These are phyloP conservation scores for Phyllostomus discolor DNA, from an alignment of 2,113 vertebrate species.

Conservation along the genomic window DNA sequence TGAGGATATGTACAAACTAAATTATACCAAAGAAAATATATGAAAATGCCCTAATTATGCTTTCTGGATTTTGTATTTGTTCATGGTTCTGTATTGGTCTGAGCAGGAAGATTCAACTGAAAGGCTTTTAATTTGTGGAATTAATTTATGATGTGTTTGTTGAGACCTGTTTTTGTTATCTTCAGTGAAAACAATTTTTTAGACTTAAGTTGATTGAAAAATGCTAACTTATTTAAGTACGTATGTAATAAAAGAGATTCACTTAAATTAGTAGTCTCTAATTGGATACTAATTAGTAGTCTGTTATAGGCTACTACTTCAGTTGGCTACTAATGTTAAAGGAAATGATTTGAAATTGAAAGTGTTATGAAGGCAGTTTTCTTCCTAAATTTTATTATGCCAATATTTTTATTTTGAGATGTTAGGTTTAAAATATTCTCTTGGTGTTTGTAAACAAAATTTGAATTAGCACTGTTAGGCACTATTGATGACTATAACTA, in stretches of 20 bases:
- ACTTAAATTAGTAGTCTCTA: not conserved
- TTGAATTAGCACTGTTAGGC: not conserved
- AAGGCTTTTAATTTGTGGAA: not conserved
- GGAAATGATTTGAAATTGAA: not conserved
- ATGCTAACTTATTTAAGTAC: not conserved
- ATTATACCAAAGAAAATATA: not conserved
- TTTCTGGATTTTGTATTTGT: not conserved
- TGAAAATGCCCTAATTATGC: not conserved
- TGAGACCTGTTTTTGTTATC: not conserved
- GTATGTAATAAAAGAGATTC: not conserved
- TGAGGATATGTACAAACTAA: not conserved
- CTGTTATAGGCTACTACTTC: not conserved
- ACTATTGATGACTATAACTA: not conserved
- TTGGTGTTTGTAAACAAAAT: slow-evolving; percentile 22
- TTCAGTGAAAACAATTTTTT: not conserved
- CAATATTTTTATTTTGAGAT: slow-evolving; percentile 20
- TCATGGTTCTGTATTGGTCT: not conserved
- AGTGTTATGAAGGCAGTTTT: not conserved
- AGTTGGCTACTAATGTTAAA: not conserved
- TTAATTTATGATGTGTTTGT: not conserved
- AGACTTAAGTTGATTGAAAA: not conserved
- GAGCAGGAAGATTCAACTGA: not conserved
- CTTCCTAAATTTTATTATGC: not conserved
- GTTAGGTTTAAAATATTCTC: not conserved
- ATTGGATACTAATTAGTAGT: not conserved